These are phyloP conservation scores for Trinectes maculatus DNA, from an alignment of 2,113 vertebrate genomes.

Conservation along the genomic window DNA sequence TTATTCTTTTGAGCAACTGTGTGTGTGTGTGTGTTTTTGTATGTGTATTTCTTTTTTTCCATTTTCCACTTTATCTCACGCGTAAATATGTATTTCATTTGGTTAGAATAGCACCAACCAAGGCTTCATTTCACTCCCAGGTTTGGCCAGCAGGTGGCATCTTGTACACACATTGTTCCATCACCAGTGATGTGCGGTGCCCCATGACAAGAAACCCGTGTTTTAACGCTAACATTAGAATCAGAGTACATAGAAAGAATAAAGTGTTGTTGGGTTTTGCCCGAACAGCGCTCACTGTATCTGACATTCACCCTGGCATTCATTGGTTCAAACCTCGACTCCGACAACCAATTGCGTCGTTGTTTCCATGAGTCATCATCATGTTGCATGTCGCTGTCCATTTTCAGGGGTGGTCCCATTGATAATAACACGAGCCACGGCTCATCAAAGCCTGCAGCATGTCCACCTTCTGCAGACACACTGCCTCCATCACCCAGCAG, in stretches of 20 bases:
- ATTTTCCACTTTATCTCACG: too few relatives aligned
- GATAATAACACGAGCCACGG: constrained; percentile 56
- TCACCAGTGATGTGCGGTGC: neutral
- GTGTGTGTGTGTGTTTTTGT: too few relatives aligned
- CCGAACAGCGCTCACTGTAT: neutral
- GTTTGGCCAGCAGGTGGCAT: constrained; percentile 67
- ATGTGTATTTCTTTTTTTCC: too few relatives aligned
- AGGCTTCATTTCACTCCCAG: too few relatives aligned
- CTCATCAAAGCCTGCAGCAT: constrained; percentile 60
- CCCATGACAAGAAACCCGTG: neutral
- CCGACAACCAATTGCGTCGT: constrained; percentile 39
- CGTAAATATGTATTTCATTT: too few relatives aligned
- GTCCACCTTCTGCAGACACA: constrained; percentile 55
- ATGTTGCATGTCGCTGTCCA: constrained; percentile 69
- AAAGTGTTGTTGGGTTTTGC: neutral
- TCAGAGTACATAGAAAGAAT: neutral
- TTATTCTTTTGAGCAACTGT: too few relatives aligned
- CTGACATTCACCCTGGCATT: neutral
- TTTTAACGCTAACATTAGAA: constrained; percentile 10
- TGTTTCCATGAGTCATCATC: constrained; percentile 49
- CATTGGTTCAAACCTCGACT: constrained; percentile 33
- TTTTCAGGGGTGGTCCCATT: constrained; percentile 66
- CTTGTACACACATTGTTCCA: neutral
- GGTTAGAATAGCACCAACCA: too few relatives aligned
- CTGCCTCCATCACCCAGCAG: constrained; percentile 71